phyloP scores from a whole-genome alignment of 2,113 vertebrate species.

The Phodopus roborovskii region DNA sequence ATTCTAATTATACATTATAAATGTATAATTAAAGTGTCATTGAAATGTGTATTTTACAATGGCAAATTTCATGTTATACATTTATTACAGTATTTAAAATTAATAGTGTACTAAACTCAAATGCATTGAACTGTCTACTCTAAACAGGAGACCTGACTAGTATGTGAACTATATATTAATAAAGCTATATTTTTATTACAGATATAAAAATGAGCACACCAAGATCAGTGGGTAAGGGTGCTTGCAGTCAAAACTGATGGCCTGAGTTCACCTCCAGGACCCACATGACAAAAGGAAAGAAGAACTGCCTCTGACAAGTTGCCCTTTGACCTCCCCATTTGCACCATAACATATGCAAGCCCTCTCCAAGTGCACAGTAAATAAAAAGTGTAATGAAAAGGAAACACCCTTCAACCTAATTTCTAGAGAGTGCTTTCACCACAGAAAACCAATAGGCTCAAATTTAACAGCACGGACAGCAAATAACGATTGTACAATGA shows the following conservation, averaged over 20 bases:
- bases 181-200: neutral
- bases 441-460: constrained; percentile 10
- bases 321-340: neutral
- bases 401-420: neutral
- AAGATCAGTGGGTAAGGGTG: neutral
- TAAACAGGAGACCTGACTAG: neutral
- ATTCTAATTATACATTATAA: neutral
- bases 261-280: neutral
- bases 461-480: neutral
- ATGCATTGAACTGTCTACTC: neutral
- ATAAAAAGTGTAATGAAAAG: neutral
- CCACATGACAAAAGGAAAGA: neutral
- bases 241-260: neutral
- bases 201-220: neutral
- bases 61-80: neutral
- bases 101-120: neutral
- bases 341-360: neutral
- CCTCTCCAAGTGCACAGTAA: neutral
- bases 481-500: neutral
- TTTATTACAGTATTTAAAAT: neutral
- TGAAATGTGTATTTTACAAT: neutral
- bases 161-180: neutral
- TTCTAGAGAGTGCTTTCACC: neutral
- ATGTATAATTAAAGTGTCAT: neutral
- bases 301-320: neutral